phyloP scores from a whole-genome alignment of 2,113 vertebrate genomes.

The Podocnemis expansa region DNA sequence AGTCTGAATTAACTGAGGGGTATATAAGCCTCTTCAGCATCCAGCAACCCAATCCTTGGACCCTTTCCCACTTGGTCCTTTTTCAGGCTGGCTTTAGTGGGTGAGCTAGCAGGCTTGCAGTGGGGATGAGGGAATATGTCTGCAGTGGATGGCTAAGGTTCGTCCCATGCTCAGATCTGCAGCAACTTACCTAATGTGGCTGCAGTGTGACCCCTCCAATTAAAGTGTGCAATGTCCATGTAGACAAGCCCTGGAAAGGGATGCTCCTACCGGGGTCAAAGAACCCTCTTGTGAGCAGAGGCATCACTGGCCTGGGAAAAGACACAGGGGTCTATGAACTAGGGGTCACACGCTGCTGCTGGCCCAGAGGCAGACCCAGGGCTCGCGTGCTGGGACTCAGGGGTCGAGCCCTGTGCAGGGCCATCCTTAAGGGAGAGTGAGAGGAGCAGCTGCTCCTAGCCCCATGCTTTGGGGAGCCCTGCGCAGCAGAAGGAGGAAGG shows the following conservation, averaged over 20 bases:
- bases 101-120: not conserved
- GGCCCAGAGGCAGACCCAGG: too few species aligned
- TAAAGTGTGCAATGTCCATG: too few species aligned
- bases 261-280: not conserved
- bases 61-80: not conserved
- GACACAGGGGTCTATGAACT: too few species aligned
- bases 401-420: too few species aligned
- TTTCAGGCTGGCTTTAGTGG: not conserved
- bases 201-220: not conserved
- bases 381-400: too few species aligned
- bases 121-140: not conserved
- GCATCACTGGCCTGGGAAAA: too few species aligned
- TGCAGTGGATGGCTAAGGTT: not conserved
- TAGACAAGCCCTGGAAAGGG: not conserved
- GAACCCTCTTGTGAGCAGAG: not conserved
- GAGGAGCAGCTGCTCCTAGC: too few species aligned
- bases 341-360: too few species aligned
- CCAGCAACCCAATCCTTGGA: not conserved
- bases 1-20: not conserved
- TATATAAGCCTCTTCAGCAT: not conserved
- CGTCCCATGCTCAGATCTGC: not conserved
- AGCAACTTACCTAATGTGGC: not conserved
- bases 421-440: too few species aligned
- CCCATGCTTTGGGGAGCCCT: too few species aligned
- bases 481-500: too few species aligned